Evolutionary conservation across 2,113 vertebrate species (phyloP).

Genomic region (Anseranas semipalmata): DNA sequence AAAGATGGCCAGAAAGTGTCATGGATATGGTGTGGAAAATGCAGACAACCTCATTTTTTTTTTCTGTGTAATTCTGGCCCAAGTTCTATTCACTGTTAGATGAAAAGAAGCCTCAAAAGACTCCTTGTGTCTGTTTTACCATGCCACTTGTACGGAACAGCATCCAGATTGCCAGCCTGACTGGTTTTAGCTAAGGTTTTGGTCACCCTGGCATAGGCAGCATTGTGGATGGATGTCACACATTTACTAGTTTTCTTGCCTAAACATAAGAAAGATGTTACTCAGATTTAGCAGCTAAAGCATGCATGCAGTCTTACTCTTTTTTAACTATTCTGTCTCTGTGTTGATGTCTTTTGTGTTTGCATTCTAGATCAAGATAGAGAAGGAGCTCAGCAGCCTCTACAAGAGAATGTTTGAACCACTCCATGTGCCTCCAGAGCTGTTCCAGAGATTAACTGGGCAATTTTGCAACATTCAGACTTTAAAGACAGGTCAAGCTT

Average conservation of each 20-base stretch:
- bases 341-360: neutral
- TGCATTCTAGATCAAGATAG: constrained; percentile 91
- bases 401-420: constrained; percentile 96
- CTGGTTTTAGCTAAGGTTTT: constrained; percentile 4
- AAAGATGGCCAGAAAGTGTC: neutral
- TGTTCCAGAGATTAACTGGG: constrained; percentile 93
- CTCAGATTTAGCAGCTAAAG: neutral
- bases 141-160: neutral
- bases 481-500: constrained; percentile 89
- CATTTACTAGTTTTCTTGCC: neutral
- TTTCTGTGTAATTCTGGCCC: neutral
- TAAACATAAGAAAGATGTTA: neutral
- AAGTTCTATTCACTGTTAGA: neutral
- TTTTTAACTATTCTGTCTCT: neutral
- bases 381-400: constrained; percentile 88
- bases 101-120: neutral
- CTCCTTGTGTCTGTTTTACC: neutral
- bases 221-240: neutral
- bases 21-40: neutral
- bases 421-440: constrained; percentile 89
- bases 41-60: neutral
- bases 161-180: neutral
- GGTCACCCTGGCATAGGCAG: neutral
- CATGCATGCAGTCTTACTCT: neutral
- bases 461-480: constrained; percentile 96